A percentile compares a stretch with the other conserved stretches of the same genome.
These are phyloP conservation scores for Caenorhabditis sinica DNA, from an alignment of 2,888 invertebrate genomes.

Conservation along the genomic window DNA sequence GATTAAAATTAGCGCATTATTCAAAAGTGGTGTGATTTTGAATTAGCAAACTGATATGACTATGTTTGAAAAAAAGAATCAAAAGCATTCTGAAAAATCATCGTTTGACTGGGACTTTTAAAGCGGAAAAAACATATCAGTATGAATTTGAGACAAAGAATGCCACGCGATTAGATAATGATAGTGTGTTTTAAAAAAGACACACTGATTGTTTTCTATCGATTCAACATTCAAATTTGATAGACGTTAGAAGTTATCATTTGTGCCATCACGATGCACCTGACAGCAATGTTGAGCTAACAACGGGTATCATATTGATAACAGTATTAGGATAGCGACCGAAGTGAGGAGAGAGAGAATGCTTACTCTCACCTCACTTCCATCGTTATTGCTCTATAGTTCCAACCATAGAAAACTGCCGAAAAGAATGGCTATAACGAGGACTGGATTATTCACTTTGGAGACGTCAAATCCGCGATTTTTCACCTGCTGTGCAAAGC, in stretches of 20 bases:
- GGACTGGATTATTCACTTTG: constrained; percentile 62
- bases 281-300: constrained; percentile 19
- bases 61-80: not conserved
- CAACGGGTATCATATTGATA: constrained; percentile 34
- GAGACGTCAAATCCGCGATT: constrained; percentile 67
- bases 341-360: constrained; percentile 7
- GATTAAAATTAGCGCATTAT: too few species aligned
- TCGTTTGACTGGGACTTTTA: not conserved
- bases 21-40: not conserved
- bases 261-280: not conserved
- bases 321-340: constrained; percentile 8
- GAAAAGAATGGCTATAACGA: constrained; percentile 53
- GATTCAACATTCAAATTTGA: constrained; percentile 19
- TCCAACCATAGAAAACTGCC: constrained; percentile 38
- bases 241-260: constrained; percentile 34
- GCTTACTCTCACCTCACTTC: constrained; percentile 60
- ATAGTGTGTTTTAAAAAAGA: constrained; percentile 17
- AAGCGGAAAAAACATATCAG: constrained; percentile 16
- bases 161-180: not conserved
- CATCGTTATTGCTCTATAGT: constrained; percentile 52
- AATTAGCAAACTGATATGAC: not conserved
- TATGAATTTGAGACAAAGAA: constrained; percentile 22
- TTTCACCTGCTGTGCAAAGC: constrained; percentile 62
- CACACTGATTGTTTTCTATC: constrained; percentile 3
- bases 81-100: constrained; percentile 6